Percentiles rank a stretch among this genome's conserved stretches.
These are phyloP conservation scores for Anthoscopus minutus DNA, from an alignment of 2,113 vertebrate genomes.

Conservation along the genomic window DNA sequence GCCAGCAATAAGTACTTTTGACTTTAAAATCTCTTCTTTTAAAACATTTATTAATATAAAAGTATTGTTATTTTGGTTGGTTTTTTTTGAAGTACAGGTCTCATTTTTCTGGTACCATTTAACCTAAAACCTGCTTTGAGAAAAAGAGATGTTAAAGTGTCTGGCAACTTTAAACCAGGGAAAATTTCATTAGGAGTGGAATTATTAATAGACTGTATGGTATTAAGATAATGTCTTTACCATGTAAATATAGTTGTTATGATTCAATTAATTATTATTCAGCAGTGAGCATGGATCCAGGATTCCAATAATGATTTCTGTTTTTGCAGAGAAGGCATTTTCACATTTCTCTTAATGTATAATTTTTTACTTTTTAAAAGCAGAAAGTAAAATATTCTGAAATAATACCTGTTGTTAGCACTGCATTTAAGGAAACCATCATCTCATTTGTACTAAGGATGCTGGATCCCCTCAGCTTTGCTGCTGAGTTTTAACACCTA, in stretches of 20 bases:
- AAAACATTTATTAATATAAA: neutral
- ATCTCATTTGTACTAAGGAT: neutral
- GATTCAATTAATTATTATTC: slow-evolving; percentile 3
- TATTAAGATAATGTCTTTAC: neutral
- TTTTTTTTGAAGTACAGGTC: neutral
- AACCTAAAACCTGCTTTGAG: neutral
- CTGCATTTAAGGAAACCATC: neutral
- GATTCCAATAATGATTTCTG: neutral
- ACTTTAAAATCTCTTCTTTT: neutral
- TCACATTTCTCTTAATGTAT: neutral
- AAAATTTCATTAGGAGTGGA: neutral
- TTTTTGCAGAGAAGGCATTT: neutral
- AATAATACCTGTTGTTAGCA: neutral
- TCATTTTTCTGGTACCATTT: neutral
- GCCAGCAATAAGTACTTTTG: neutral
- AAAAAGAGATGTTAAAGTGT: neutral
- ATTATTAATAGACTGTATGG: neutral
- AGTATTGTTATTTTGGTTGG: neutral
- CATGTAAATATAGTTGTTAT: neutral
- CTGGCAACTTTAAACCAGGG: neutral
- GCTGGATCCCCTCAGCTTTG: neutral
- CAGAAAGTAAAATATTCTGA: neutral
- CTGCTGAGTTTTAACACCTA: neutral
- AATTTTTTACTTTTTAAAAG: neutral
- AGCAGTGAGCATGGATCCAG: neutral